phyloP scores from a whole-genome alignment of 2,888 invertebrate genomes.

The Pseudanteris insignis region DNA sequence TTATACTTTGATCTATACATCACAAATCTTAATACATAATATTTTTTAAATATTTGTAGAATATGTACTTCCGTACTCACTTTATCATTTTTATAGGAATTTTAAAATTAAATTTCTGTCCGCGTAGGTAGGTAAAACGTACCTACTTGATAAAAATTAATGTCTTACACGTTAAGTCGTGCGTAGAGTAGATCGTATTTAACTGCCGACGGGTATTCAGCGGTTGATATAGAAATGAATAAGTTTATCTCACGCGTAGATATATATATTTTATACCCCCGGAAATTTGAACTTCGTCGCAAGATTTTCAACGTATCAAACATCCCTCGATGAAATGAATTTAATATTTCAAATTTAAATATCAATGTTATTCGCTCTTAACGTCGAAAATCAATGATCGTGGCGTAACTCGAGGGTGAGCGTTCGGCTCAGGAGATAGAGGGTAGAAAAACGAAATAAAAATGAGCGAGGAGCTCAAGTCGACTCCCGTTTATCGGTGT shows the following conservation, averaged over 20 bases:
- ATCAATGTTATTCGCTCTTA: slow-evolving; percentile 22
- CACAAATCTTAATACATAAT: too few relatives aligned
- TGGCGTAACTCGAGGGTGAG: too few relatives aligned
- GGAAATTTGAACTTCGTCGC: slow-evolving; percentile 30
- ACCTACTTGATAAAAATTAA: too few relatives aligned
- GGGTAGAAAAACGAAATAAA: too few relatives aligned
- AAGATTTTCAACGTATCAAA: slow-evolving; percentile 22
- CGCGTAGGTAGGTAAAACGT: too few relatives aligned
- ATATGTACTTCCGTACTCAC: too few relatives aligned
- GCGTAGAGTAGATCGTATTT: slow-evolving; percentile 4
- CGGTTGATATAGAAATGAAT: slow-evolving; percentile 19
- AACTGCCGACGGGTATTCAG: slow-evolving; percentile 8
- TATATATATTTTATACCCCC: slow-evolving; percentile 21
- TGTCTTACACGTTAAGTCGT: background rate
- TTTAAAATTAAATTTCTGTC: too few relatives aligned
- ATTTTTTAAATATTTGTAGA: too few relatives aligned
- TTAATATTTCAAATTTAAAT: slow-evolving; percentile 29
- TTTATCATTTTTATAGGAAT: too few relatives aligned
- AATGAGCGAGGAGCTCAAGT: background rate
- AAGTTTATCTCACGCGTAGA: slow-evolving; percentile 10
- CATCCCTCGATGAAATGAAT: slow-evolving; percentile 16
- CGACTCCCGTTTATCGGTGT: background rate
- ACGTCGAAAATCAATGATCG: slow-evolving; percentile 14
- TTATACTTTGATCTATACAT: too few relatives aligned
- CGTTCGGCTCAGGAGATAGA: too few relatives aligned